Evolutionary conservation across 2,888 invertebrate genomes (phyloP), one percentile per base, ranked within the genome.

Genomic region (Conistra vaccinii): DNA sequence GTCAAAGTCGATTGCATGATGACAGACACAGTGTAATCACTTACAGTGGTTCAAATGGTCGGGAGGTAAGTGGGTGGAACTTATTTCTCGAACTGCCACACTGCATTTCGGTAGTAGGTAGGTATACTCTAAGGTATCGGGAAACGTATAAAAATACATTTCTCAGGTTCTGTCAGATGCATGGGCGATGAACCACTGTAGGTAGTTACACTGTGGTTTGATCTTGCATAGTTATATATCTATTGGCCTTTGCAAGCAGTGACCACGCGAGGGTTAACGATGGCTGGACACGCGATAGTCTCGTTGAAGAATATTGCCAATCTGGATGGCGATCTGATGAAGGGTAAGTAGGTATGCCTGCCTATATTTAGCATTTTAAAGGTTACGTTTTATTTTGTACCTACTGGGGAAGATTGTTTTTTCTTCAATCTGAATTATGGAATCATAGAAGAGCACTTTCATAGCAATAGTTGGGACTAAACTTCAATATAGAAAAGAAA

Each of bases 191-290:
- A 53, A 32, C 1, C 2, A 60, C 51, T 68, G 75, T 42, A 35
- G 45, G 20, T 48, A 42, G 12, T 42, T 53, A 35, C 26, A 14
- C 68, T 68, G 51, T 69, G 42, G 60, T n/a, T 26, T 68, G 71
- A 81, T 87, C 73, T 81, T 81, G 81, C 80, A 66, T 29, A 78
- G 68, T 73, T 60, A 23, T 32, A 32, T 12, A 66, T 35, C 9
- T 55, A 69, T 81, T 84, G 82, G 76, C 86, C 73, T 85, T 86
- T 78, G 74, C 10, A 68, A 42, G 39, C 65, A 70, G 69, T 86
- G 86, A 84, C 86, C 86, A 82, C 70, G 88, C 72, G 80, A 74
- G 67, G 80, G 76, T 84, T 87, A 85, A 89, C 77, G 80, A 72
- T 35, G 61, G 39, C 39, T 58, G 60, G 62, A 57, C 89, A 89